Evolutionary conservation across 2,113 vertebrate species (phyloP), one percentile per base, ranked within the genome.

Genomic region (Pollachius pollachius): DNA sequence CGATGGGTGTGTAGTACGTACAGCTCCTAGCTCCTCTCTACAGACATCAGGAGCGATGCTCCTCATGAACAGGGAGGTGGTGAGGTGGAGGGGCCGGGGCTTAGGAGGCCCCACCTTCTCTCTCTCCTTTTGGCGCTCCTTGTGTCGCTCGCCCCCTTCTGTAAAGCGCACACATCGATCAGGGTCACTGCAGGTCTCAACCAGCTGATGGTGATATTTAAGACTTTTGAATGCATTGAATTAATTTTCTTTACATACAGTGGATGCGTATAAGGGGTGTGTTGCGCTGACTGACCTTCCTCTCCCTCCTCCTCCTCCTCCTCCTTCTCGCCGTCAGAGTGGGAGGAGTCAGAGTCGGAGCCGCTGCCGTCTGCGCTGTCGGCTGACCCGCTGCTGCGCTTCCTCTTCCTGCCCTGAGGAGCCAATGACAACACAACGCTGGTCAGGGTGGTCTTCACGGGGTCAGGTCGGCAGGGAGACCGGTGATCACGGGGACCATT

Each of bases 81-180:
- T 96, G 81, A 94, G 94, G 81, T 97, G 95, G 9, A 96, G 88
- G 0, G 95, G 93, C n/a, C 95, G 93, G 1, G 95, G 94, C 67
- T 91, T 93, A 5, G 91, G 92, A 8, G 74, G 76, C 0, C 76
- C 19, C 27, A 62, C 58, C 48, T 74, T 77, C 65, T 54, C 62
- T 91, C 63, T 66, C 48, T 85, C 81, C 48, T 82, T 87, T 37
- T 70, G 76, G 60, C 82, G 85, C 59, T 93, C 93, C 69, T 85
- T 72, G 0, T 73, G 71, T 0, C 77, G 79, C 60, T 70, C 18
- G 5, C 37, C 68, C 17, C 59, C 60, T 64, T 82, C 87, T 89
- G 59, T 66, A 2, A 74, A 54, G 72, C 52, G 62, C 64, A 63
- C 63, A 62, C 61, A 0, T 65, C 86, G 15, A 69, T 52, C 34